Conservation (phyloP, 2,113 vertebrate species). For the Menidia beryllina region DNA sequence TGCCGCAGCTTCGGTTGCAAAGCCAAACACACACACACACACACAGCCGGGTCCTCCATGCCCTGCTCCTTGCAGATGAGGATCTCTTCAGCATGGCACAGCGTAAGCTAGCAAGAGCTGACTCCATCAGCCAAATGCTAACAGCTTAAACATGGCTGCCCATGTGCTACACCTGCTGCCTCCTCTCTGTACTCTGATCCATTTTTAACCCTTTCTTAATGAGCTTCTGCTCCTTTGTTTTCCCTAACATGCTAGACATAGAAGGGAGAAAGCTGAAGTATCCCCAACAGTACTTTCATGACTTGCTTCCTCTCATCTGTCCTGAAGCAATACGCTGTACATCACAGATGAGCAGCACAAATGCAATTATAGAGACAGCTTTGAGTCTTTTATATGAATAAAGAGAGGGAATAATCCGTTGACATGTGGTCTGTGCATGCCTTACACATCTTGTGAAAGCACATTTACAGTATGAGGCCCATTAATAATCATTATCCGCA, state of each 20-base stretch:
- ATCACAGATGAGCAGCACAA: conserved; percentile 62
- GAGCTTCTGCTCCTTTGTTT: conserved; percentile 8
- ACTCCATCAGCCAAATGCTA: conserved; percentile 27
- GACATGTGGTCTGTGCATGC: conserved; percentile 54
- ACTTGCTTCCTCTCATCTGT: conserved; percentile 44
- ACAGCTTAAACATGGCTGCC: conserved; percentile 61
- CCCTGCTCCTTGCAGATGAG: conserved; percentile 20
- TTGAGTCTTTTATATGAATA: conserved; percentile 68
- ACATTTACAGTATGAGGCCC: conserved; percentile 50
- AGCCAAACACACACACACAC: conserved; percentile 4
- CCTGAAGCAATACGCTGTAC: conserved; percentile 57
- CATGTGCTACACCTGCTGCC: conserved; percentile 47
- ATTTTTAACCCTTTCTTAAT: conserved; percentile 33
- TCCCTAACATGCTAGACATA: conserved; percentile 2
- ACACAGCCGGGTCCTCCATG: not conserved
- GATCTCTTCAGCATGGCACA: conserved; percentile 38
- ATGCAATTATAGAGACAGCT: conserved; percentile 67
- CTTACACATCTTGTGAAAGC: conserved; percentile 50
- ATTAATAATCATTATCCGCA: conserved; percentile 73
- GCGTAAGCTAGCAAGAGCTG: conserved; percentile 53
- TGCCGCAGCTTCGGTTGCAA: conserved; percentile 32
- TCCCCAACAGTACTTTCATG: conserved; percentile 44
- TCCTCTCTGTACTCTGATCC: conserved; percentile 35
- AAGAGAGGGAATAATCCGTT: conserved; percentile 62
- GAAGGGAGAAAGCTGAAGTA: conserved; percentile 19